Evolutionary conservation across 2,113 vertebrate genomes (phyloP).

Genomic region (Coptodon bakossiorum): DNA sequence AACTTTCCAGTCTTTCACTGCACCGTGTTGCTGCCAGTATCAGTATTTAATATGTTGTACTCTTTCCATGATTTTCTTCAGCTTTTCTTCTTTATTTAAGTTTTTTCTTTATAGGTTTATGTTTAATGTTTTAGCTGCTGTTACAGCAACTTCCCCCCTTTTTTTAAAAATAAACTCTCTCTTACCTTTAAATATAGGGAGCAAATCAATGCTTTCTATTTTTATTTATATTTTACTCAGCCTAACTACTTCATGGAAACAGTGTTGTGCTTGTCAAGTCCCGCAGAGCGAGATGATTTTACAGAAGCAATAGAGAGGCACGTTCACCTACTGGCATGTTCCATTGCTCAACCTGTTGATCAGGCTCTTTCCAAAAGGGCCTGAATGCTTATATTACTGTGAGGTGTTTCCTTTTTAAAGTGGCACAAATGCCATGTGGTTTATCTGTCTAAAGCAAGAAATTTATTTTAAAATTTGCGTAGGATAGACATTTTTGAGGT

Average conservation of each 20-base stretch:
- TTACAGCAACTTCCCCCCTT: neutral
- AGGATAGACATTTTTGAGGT: neutral
- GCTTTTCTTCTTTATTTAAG: neutral
- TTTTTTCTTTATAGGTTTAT: neutral
- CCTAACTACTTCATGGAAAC: neutral
- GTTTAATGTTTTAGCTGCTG: neutral
- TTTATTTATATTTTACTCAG: neutral
- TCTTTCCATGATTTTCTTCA: neutral
- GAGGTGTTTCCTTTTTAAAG: neutral
- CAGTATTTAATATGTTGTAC: neutral
- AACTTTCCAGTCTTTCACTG: neutral
- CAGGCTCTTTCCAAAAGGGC: conserved; percentile 29
- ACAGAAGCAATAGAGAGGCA: conserved; percentile 19
- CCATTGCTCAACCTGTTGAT: conserved; percentile 56
- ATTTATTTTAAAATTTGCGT: neutral
- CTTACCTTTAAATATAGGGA: neutral
- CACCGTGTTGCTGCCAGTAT: neutral
- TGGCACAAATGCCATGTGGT: neutral
- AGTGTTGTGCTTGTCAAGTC: neutral
- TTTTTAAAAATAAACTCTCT: rapidly evolving
- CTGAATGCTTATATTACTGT: conserved; percentile 2
- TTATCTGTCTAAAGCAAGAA: neutral
- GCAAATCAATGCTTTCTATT: neutral
- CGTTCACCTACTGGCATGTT: conserved; percentile 26
- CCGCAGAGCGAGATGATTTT: conserved; percentile 41